phyloP scores from a whole-genome alignment of 2,113 vertebrate genomes.

The Donacobius atricapilla region DNA sequence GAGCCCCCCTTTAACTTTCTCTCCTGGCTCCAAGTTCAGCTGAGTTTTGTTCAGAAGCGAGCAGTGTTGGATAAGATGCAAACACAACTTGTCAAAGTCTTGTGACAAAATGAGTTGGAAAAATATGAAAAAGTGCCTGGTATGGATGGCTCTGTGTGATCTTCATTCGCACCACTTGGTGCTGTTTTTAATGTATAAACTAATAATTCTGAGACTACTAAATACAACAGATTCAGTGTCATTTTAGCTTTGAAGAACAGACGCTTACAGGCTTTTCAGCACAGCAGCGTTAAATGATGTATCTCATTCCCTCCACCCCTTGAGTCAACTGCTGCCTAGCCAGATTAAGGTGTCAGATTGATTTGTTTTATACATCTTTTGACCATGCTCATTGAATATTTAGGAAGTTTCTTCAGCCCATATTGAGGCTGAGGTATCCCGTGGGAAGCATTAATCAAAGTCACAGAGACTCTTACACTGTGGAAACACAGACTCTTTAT shows the following conservation, averaged over 20 bases:
- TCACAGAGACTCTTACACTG: slow-evolving; percentile 78
- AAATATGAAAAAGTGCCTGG: slow-evolving; percentile 34
- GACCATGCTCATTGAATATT: slow-evolving; percentile 89
- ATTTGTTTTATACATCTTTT: slow-evolving; percentile 92
- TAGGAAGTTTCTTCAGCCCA: slow-evolving; percentile 88
- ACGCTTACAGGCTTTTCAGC: slow-evolving; percentile 87
- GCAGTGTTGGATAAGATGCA: slow-evolving; percentile 19
- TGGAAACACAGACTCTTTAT: slow-evolving; percentile 85
- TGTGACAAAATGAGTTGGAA: slow-evolving; percentile 40
- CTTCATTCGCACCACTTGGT: slow-evolving; percentile 61
- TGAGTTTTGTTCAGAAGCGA: neutral
- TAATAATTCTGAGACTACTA: slow-evolving; percentile 77
- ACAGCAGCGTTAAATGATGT: slow-evolving; percentile 89
- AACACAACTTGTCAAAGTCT: slow-evolving; percentile 40
- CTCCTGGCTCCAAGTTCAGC: neutral
- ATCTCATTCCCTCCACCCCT: slow-evolving; percentile 84
- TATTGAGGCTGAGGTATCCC: slow-evolving; percentile 85
- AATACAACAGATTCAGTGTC: slow-evolving; percentile 77
- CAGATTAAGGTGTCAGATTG: slow-evolving; percentile 94
- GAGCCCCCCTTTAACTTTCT: neutral
- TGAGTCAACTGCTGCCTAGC: slow-evolving; percentile 88
- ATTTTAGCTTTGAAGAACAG: slow-evolving; percentile 81
- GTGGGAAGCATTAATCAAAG: slow-evolving; percentile 87
- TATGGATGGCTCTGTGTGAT: slow-evolving; percentile 26
- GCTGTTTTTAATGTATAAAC: slow-evolving; percentile 73